Evolutionary conservation across 2,888 invertebrate species (phyloP).

Genomic region (Epicampocera succincta): DNA sequence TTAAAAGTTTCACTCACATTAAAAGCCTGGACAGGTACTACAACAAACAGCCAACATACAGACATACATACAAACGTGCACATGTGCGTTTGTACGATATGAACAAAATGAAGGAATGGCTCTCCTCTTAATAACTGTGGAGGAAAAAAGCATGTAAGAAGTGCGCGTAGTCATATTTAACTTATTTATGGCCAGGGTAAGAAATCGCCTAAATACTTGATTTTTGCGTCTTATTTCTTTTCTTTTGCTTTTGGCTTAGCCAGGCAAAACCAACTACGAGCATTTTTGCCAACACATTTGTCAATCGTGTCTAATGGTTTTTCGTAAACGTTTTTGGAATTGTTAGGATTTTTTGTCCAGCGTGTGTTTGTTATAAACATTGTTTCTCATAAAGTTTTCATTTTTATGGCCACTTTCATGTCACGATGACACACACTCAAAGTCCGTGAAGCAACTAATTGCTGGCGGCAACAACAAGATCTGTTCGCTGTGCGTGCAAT

Average conservation of each 20-base stretch:
- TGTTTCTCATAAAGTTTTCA: slow-evolving; percentile 49
- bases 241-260: no score
- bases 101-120: no score
- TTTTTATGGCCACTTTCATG: slow-evolving; percentile 60
- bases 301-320: slow-evolving; percentile 30
- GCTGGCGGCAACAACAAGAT: slow-evolving; percentile 5
- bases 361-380: slow-evolving; percentile 16
- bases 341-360: neutral
- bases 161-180: slow-evolving; percentile 49
- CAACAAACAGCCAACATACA: slow-evolving; percentile 7
- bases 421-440: slow-evolving; percentile 21
- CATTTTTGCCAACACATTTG: slow-evolving; percentile 41
- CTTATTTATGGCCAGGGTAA: slow-evolving; percentile 53
- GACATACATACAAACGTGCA: no score
- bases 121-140: slow-evolving; percentile 33
- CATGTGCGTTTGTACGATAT: no score
- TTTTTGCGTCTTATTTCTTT: neutral
- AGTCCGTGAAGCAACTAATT: slow-evolving; percentile 45
- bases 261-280: neutral
- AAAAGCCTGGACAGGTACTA: slow-evolving; percentile 28
- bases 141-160: neutral
- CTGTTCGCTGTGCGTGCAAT: slow-evolving; percentile 20
- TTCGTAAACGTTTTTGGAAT: slow-evolving; percentile 24
- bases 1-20: slow-evolving; percentile 13
- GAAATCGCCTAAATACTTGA: slow-evolving; percentile 36